Percentiles rank a stretch among this genome's conserved stretches.
Conservation (phyloP, 2,888 invertebrate genomes). For the Lumbricus terrestris region DNA sequence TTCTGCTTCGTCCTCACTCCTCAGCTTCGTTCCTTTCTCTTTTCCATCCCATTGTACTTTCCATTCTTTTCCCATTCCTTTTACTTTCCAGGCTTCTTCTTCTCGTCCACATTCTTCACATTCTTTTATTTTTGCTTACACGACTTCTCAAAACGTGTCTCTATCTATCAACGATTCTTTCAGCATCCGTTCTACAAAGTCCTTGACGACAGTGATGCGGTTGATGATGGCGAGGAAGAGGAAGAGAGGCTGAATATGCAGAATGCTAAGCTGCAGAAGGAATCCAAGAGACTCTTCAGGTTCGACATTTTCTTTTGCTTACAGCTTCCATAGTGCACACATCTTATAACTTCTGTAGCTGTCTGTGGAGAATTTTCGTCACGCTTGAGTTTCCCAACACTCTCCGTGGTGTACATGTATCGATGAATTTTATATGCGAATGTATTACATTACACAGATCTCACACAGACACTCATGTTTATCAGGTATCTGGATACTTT, state of each 20-base stretch:
- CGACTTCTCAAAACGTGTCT: too few relatives aligned
- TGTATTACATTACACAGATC: neutral
- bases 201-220: slow-evolving; percentile 27
- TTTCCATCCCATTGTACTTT: too few relatives aligned
- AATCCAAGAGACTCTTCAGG: neutral
- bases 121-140: too few relatives aligned
- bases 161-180: neutral
- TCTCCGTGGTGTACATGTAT: neutral
- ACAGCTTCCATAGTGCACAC: neutral
- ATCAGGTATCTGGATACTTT: neutral
- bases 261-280: neutral
- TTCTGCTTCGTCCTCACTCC: too few relatives aligned
- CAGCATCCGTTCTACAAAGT: slow-evolving; percentile 49
- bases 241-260: too few relatives aligned
- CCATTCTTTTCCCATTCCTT: too few relatives aligned
- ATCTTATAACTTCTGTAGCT: neutral
- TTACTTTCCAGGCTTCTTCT: too few relatives aligned
- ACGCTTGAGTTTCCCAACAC: neutral
- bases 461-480: neutral
- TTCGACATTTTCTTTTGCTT: neutral
- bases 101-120: too few relatives aligned
- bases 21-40: too few relatives aligned
- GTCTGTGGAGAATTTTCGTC: neutral
- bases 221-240: neutral
- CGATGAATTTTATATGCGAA: too few relatives aligned